Evolutionary conservation across 2,113 vertebrate genomes (phyloP), one percentile per base, ranked within the genome.

Genomic region (Cynocephalus volans): DNA sequence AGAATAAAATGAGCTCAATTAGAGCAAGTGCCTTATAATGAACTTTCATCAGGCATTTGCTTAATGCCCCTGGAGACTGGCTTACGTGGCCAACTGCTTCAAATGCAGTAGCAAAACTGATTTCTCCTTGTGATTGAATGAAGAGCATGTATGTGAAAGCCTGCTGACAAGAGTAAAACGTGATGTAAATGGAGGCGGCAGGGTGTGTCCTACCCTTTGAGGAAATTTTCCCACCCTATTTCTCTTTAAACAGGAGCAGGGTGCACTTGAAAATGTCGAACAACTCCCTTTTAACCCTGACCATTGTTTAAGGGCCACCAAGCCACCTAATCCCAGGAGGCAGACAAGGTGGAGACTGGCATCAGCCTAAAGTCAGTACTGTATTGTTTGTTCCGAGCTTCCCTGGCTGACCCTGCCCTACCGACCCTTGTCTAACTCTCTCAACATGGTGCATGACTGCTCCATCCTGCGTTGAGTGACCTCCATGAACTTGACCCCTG

Each of bases 1-100:
- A 96, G 65, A 58, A 84, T 89, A 21, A 95, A 92, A 87, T 84
- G 69, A 64, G 31, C 89, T 95, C 54, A 95, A n/a, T 56, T 80
- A 95, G 45, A 92, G 14, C 13, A 79, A 86, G 11, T 50, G 23
- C 56, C 67, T 85, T 94, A 84, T 52, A 41, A 41, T 14, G 86
- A 87, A 88, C 6, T 14, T 95, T 88, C 19, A 5, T 65, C 81
- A 91, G 31, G 79, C 73, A 72, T 89, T 88, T 96, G 76, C 21
- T 87, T 65, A 94, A 76, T 64, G 72, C 15, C 33, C 64, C 50
- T 70, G 45, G 54, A 96, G 58, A 84, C 64, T 65, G 60, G 64
- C 8, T 97, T 91, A 50, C 60, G 81, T 60, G 50, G 64, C 11
- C 72, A 93, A 90, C 6, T 87, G 67, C 21, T 79, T 90, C 45